Base-by-base conservation (phyloP, 2,888 invertebrate genomes). In the Xanthostigma xanthostigma region DNA sequence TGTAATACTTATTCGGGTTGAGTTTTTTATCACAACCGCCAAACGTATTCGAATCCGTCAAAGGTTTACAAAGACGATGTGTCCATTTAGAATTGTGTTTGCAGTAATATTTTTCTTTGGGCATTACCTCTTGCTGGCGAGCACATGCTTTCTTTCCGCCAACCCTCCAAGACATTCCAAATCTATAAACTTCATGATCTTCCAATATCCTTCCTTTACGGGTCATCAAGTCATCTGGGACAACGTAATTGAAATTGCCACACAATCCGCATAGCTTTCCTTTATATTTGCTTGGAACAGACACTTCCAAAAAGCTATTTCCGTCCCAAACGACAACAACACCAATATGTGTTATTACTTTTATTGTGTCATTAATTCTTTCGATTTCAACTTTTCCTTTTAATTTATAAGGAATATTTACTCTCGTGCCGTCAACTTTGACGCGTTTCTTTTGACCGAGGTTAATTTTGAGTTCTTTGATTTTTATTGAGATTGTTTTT, bases 321-420 rank as follows among this genome's bases (percentile, higher is more conserved):
- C 94, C 93, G 61, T 93, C 92, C 95, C 95, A 96, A 37, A 89
- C 72, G 53, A 96, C 74, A 60, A 84, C 82, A 27, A 95, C 71
- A 1, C 92, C 93, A 56, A 87, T 76, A 38, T 78, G 71, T 2
- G 88, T 78, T 62, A 70, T 77, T 45, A 81, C 74, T 55, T 77
- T 64, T 45, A 87, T 74, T 50, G 80, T 78, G 48, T 84, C 84
- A 51, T 79, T 78, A 39, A 75, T 73, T 36, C 79, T 76, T 41
- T 74, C 72, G 49, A 86, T 79, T 43, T 76, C 74, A 2, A 84
- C 72, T 41, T 75, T 64, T 9, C 64, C 58, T 48, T 73, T 73
- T 40, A 75, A 63, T 17, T 66, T 69, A 59, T 83, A 83, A 0
- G 92, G 92, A 46, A 89, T 65, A 8, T 72, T 63, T 1, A 91